Evolutionary conservation across 2,113 vertebrate species (phyloP).

Genomic region (Platanista minor): DNA sequence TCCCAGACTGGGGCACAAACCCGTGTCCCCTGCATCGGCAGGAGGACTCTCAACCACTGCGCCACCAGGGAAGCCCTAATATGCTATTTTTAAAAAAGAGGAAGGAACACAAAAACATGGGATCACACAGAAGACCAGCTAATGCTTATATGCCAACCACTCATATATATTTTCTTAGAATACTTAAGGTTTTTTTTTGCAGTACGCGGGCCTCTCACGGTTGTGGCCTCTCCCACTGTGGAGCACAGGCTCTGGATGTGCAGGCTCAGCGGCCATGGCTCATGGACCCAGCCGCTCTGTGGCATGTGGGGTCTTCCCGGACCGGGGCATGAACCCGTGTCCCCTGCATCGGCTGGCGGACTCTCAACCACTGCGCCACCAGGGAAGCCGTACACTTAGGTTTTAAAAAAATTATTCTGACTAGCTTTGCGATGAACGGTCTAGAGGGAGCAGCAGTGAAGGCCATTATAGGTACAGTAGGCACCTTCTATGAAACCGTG

Average conservation of each 20-base stretch:
- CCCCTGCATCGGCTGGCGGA: too few species aligned
- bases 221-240: too few species aligned
- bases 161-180: neutral
- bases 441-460: neutral
- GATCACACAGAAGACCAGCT: neutral
- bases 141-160: neutral
- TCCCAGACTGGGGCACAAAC: too few species aligned
- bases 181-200: neutral
- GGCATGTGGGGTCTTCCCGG: too few species aligned
- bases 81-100: neutral
- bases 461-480: neutral
- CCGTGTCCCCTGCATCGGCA: too few species aligned
- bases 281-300: rapidly evolving
- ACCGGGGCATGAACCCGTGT: too few species aligned
- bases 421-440: neutral
- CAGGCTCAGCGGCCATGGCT: too few species aligned
- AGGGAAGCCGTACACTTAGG: neutral
- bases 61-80: too few species aligned
- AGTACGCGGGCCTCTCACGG: too few species aligned
- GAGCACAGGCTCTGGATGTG: rapidly evolving
- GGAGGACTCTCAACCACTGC: too few species aligned
- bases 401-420: neutral
- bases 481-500: neutral
- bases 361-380: too few species aligned
- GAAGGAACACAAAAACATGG: neutral